These are phyloP conservation scores for Platycercus adscitus DNA, from an alignment of 2,113 vertebrate genomes.

Conservation along the genomic window DNA sequence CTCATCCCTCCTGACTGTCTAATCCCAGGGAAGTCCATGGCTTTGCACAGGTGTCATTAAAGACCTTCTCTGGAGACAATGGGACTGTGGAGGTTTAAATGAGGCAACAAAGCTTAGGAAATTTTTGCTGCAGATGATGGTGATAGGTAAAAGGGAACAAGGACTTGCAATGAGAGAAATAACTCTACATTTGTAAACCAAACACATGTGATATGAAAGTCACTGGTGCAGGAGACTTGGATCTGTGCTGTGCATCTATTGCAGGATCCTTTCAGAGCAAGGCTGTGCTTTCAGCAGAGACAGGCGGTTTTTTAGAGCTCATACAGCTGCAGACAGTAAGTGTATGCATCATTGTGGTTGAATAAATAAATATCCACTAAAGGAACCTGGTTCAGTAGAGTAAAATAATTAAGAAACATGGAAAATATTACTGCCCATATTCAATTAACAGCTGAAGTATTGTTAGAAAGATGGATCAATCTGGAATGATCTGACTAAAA, in stretches of 20 bases:
- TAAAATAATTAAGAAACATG: conserved; percentile 69
- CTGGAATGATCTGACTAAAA: conserved; percentile 55
- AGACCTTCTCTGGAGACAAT: background rate
- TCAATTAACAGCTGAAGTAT: conserved; percentile 61
- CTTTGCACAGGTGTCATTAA: background rate
- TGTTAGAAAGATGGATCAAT: conserved; percentile 54
- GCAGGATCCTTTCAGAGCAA: background rate
- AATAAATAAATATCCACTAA: conserved; percentile 66
- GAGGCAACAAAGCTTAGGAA: background rate
- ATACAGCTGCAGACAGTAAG: conserved; percentile 3
- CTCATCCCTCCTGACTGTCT: background rate
- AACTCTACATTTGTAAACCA: background rate
- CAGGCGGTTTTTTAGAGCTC: conserved; percentile 32
- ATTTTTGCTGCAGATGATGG: background rate
- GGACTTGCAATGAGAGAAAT: background rate
- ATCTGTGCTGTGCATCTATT: background rate
- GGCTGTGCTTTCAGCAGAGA: conserved; percentile 23
- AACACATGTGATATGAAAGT: background rate
- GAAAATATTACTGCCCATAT: conserved; percentile 58
- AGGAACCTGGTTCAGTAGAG: conserved; percentile 53
- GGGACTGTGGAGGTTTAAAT: background rate
- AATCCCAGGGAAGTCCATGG: background rate
- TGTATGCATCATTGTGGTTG: conserved; percentile 45
- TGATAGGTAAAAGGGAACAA: background rate
- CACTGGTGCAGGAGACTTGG: background rate